Evolutionary conservation across 1,140 invertebrate genomes (phyloP).

Genomic region (Streblospio benedicti): DNA sequence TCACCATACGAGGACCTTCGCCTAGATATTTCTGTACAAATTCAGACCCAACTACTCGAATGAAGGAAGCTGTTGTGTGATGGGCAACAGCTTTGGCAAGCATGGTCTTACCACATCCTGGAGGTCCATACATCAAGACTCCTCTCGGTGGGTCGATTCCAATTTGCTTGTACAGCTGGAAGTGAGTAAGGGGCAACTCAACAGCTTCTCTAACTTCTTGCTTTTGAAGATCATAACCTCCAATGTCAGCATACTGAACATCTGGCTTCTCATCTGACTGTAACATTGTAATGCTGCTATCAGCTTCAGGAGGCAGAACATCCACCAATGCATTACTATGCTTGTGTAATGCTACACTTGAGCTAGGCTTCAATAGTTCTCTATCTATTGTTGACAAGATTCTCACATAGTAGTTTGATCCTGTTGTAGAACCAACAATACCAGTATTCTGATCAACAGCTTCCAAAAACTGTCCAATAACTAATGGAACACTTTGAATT

Average conservation of each 20-base stretch:
- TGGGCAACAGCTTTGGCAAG: constrained; percentile 97
- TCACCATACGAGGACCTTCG: constrained; percentile 97
- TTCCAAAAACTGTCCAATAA: constrained; percentile 96
- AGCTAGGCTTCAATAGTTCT: constrained; percentile 89
- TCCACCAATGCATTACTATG: constrained; percentile 96
- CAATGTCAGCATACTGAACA: constrained; percentile 93
- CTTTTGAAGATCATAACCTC: constrained; percentile 99
- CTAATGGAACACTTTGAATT: constrained; percentile 92
- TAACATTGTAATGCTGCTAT: constrained; percentile 92
- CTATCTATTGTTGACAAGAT: constrained; percentile 88
- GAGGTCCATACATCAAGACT: constrained; percentile 96
- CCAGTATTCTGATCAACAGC: constrained; percentile 97
- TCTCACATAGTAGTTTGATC: constrained; percentile 96
- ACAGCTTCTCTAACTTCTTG: constrained; percentile 99
- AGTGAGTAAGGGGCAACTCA: constrained; percentile 93
- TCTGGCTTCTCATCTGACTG: constrained; percentile 96
- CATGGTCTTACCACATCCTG: constrained; percentile 73
- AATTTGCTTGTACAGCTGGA: constrained; percentile 98
- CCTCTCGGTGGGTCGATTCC: constrained; percentile 81
- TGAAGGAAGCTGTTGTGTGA: constrained; percentile 92
- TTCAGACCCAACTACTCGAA: constrained; percentile 96
- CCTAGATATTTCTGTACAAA: constrained; percentile 99
- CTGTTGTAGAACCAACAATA: constrained; percentile 77
- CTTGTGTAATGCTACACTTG: constrained; percentile 92
- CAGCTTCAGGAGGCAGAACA: constrained; percentile 94